Percentiles rank a stretch among this genome's conserved stretches.
Evolutionary conservation across 2,888 invertebrate genomes (phyloP).

Genomic region (Caenorhabditis angaria): DNA sequence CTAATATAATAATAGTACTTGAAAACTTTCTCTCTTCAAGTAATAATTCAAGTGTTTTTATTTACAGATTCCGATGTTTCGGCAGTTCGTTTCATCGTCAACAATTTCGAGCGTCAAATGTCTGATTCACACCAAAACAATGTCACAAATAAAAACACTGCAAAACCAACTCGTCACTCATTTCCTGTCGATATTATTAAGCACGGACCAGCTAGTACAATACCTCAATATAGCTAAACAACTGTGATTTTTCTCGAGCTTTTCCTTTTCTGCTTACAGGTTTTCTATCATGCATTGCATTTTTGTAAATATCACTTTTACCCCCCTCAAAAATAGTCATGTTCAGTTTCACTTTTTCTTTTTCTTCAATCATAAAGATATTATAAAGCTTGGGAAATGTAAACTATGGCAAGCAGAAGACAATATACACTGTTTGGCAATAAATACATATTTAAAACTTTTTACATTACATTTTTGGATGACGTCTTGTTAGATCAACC

Average conservation of each 20-base stretch:
- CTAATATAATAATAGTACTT: background rate
- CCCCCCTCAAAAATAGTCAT: background rate
- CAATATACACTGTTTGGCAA: background rate
- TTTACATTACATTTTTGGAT: conserved; percentile 13
- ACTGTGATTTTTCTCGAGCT: background rate
- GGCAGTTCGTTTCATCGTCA: conserved; percentile 32
- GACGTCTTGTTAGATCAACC: conserved; percentile 22
- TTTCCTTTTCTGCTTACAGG: background rate
- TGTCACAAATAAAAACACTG: no score
- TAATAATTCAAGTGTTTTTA: background rate
- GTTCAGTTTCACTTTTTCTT: background rate
- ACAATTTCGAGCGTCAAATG: conserved; percentile 26
- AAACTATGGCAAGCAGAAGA: background rate
- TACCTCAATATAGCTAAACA: conserved; percentile 43
- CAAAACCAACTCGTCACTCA: conserved; percentile 18
- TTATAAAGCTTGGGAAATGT: background rate
- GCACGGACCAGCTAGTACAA: conserved; percentile 23
- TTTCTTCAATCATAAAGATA: background rate
- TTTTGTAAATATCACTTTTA: background rate
- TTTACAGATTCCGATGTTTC: conserved; percentile 9
- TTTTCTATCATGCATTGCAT: background rate
- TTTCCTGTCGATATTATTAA: conserved; percentile 47
- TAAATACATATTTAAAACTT: conserved; percentile 1
- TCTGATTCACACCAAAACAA: no score
- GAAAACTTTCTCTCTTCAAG: background rate